Evolutionary conservation across 2,888 invertebrate genomes (phyloP).

Genomic region (Sarcophaga carnaria): DNA sequence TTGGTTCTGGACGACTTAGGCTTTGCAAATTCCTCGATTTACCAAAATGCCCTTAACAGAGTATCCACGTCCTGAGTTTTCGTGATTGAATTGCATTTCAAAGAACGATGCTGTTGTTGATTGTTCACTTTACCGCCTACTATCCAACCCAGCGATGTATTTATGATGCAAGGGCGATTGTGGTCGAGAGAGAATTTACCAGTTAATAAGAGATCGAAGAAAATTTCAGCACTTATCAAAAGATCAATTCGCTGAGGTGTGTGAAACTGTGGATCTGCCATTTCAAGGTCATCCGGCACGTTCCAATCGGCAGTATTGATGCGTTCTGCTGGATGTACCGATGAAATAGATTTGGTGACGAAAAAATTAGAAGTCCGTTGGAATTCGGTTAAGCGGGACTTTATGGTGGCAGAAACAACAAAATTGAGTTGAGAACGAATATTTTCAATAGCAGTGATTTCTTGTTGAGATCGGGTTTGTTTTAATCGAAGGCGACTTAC

Average conservation of each 20-base stretch:
- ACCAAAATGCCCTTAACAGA: conserved; percentile 24
- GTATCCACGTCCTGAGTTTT: neutral
- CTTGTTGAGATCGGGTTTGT: conserved; percentile 19
- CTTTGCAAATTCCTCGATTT: conserved; percentile 27
- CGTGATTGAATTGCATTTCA: neutral
- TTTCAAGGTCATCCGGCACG: conserved; percentile 31
- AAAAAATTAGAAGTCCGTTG: conserved; percentile 40
- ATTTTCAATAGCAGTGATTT: conserved; percentile 55
- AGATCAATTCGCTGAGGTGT: conserved; percentile 54
- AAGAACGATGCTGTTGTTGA: neutral
- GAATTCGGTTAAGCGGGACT: conserved; percentile 49
- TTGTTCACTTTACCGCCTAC: neutral
- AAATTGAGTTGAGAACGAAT: conserved; percentile 42
- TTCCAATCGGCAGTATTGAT: conserved; percentile 26
- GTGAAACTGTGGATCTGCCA: conserved; percentile 50
- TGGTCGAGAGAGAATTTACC: conserved; percentile 47
- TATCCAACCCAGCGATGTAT: conserved; percentile 57
- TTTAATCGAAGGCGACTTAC: conserved; percentile 56
- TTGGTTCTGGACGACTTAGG: neutral
- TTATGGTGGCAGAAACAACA: conserved; percentile 28
- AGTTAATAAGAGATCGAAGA: conserved; percentile 52
- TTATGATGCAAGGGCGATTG: conserved; percentile 27
- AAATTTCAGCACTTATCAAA: conserved; percentile 51
- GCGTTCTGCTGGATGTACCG: conserved; percentile 35
- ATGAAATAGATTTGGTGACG: conserved; percentile 51